phyloP scores from a whole-genome alignment of 2,113 vertebrate species.

The Equus przewalskii region DNA sequence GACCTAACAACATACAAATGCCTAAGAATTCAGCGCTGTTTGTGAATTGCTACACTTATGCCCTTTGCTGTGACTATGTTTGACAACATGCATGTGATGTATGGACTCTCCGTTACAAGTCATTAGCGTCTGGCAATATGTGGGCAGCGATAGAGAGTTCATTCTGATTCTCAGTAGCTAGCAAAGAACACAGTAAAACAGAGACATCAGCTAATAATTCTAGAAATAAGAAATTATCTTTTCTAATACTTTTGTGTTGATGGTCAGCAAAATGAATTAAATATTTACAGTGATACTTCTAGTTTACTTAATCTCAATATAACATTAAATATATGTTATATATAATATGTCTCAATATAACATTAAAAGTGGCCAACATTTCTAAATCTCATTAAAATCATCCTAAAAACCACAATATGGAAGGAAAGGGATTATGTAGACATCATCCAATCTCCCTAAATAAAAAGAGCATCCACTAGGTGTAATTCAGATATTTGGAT shows the following conservation, averaged over 20 bases:
- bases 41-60: not conserved
- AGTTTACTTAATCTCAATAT: not conserved
- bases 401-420: not conserved
- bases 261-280: constrained; percentile 4
- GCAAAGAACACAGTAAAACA: not conserved
- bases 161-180: not conserved
- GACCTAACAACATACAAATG: not conserved
- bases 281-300: constrained; percentile 2
- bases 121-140: not conserved
- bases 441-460: not conserved
- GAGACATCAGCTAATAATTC: not conserved
- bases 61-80: not conserved
- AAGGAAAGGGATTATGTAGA: not conserved
- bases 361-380: not conserved
- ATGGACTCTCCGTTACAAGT: not conserved
- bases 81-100: not conserved
- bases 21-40: not conserved
- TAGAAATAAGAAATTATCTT: not conserved
- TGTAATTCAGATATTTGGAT: not conserved
- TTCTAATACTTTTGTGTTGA: not conserved
- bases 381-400: not conserved
- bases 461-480: not conserved
- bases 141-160: not conserved
- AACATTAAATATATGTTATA: not conserved
- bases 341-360: too few species aligned